Base-by-base conservation (phyloP, 1,140 invertebrate genomes). In the Colletes latitarsis region DNA sequence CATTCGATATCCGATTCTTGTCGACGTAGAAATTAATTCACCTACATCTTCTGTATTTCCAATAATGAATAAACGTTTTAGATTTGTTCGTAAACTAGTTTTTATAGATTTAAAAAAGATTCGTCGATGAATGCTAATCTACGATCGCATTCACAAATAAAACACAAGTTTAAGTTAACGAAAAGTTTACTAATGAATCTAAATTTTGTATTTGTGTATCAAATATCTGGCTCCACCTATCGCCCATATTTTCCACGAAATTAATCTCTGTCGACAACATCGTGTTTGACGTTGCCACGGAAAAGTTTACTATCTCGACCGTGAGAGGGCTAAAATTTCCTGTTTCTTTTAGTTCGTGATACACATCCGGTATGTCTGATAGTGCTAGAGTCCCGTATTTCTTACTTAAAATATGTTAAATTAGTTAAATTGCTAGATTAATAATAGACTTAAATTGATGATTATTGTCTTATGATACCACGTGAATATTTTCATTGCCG, bases 261-360 rank as follows among this genome's bases (percentile, higher is more conserved):
- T n/a, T n/a, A 57, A n/a, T 17, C 14, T n/a, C 15, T 0, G 9
- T 46, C 15, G 64, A n/a, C 5, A 57, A 57, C 12, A 55, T 6
- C n/a, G 14, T 6, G 17, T 15, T 8, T 9, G 14, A 49, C 4
- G 9, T 30, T 52, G 70, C 41, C 41, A 19, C 17, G 4, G 2
- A 19, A 2, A 41, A 8, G 4, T 67, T 55, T 72, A 6, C 53
- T 21, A 12, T 1, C 3, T n/a, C 19, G n/a, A 6, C 30, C 74
- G 49, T 21, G 52, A 70, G 81, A 46, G 75, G 81, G 77, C 52
- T 62, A 52, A 55, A 52, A 74, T 83, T 89, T 86, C 78, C 81
- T 88, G 73, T 74, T 88, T 89, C 88, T 90, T 89, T 90, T 77
- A 78, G 86, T 82, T 77, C 67, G 60, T 53, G 85, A 63, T 86